Percentiles rank a stretch among this genome's conserved stretches.
These are phyloP conservation scores for Lucifuga dentata DNA, from an alignment of 2,113 vertebrate species.

Conservation along the genomic window DNA sequence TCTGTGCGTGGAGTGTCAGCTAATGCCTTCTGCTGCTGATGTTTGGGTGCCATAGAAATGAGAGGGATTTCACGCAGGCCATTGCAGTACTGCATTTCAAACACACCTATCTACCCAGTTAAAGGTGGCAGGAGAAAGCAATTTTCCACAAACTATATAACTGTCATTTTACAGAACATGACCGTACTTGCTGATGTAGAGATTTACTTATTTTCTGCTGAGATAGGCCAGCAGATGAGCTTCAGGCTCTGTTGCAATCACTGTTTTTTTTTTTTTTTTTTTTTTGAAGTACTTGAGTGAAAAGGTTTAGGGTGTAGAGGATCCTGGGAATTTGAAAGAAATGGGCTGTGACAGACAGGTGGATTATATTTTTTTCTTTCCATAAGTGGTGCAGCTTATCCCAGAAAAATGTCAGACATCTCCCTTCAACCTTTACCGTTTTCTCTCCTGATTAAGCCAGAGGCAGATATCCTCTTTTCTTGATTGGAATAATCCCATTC, in stretches of 20 bases:
- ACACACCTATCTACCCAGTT: slow-evolving; percentile 14
- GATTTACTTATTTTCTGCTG: slow-evolving; percentile 12
- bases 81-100: slow-evolving; percentile 35
- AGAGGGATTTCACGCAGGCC: slow-evolving; percentile 21
- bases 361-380: not conserved
- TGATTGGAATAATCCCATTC: not conserved
- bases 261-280: not conserved
- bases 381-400: not conserved
- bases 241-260: not conserved
- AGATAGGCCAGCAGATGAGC: not conserved
- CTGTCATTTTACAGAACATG: slow-evolving; percentile 38
- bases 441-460: not conserved
- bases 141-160: slow-evolving; percentile 32
- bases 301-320: not conserved
- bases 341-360: not conserved
- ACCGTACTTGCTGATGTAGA: not conserved
- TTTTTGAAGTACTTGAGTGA: not conserved
- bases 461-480: not conserved
- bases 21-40: slow-evolving; percentile 50
- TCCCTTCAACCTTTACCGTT: not conserved
- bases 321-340: not conserved
- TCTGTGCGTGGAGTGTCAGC: slow-evolving; percentile 31
- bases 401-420: not conserved
- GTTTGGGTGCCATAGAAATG: slow-evolving; percentile 40
- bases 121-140: slow-evolving; percentile 3